Evolutionary conservation across 1,140 invertebrate genomes (phyloP), one percentile per base, ranked within the genome.

Genomic region (Nasonia giraulti): DNA sequence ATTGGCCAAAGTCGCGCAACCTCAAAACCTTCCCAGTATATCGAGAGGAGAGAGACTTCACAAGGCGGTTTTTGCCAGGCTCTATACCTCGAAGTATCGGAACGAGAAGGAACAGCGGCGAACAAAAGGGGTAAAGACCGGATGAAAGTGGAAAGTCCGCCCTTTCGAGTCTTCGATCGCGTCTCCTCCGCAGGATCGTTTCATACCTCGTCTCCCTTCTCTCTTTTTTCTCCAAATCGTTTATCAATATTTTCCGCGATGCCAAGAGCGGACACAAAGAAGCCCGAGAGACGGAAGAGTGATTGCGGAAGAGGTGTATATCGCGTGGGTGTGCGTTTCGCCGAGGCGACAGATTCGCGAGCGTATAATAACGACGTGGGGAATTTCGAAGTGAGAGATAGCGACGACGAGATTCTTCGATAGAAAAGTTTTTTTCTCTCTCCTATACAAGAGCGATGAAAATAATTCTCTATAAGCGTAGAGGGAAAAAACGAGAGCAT

Each of bases 181-280:
- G 73, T 55, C 23, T 73, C 75, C 74, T 82, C 84, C 73, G 47
- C 14, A 1, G 4, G 47, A 71, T 83, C 80, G 31, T 31, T 69
- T 83, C 79, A 44, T 44, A 44, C 40, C 6, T 44, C 80, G 8
- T 11, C 68, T 71, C 20, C 55, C 47, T 68, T 82, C 71, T 73
- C 66, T 33, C 76, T 84, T 47, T 31, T 84, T 55, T 33, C 31
- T 85, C 77, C 31, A 89, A 91, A 91, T 91, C 88, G 90, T 90
- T 90, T 90, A 91, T 91, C 89, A 89, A 89, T 91, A 89, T 91
- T 90, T 90, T 89, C 88, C 87, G 88, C 87, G 55, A 62, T 62
- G 20, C 20, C 6, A 10, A 11, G 27, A 11, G 68, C 71, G 71
- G 69, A 74, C 80, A 82, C 80, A 75, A 83, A 82, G 62, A 82